Evolutionary conservation across 2,888 invertebrate genomes (phyloP), one percentile per base, ranked within the genome.

Genomic region (Dioctria rufipes): DNA sequence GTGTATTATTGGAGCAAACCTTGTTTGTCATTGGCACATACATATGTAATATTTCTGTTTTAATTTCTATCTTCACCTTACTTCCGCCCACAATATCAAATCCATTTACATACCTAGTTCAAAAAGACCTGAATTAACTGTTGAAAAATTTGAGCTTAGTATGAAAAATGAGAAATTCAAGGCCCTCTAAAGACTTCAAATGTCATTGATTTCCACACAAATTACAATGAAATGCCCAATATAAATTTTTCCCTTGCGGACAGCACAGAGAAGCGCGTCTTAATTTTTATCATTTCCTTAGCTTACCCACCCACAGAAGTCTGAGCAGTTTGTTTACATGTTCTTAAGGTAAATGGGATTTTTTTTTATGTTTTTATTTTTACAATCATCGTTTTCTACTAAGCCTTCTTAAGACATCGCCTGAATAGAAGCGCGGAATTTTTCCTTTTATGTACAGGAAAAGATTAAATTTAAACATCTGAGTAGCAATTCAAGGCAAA

Each of bases 341-440:
- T 67, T 67, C 46, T 49, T 8, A 67, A 67, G 67, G n/a, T 0
- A 42, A 46, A 4, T 43, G 49, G 4, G 49, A 49, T 43, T 54
- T 54, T 46, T 46, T 9, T 25, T 25, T n/a, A n/a, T n/a, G 3
- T 46, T 6, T 25, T 46, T 46, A 3, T 67, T 39, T 4, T 25
- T 8, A 11, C 5, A 25, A 40, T 11, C n/a, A 42, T n/a, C 42
- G 39, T 40, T 25, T 63, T 49, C 43, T 11, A 49, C 65, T 69
- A 54, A 75, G 42, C 73, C 73, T 75, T 60, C 73, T 75, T 75
- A 75, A 73, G 43, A 43, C 42, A 60, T 60, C 60, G 73, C 40
- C 73, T 75, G 73, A 60, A 75, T 75, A 60, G 73, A 75, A 75
- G 11, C 51, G 73, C 3, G 60, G 73, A 75, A 75, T 75, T 75